Evolutionary conservation across 2,797 vertebrate genomes (phyloP), one percentile per base, ranked within the genome.

Genomic region (Myiotriccus ornatus): DNA sequence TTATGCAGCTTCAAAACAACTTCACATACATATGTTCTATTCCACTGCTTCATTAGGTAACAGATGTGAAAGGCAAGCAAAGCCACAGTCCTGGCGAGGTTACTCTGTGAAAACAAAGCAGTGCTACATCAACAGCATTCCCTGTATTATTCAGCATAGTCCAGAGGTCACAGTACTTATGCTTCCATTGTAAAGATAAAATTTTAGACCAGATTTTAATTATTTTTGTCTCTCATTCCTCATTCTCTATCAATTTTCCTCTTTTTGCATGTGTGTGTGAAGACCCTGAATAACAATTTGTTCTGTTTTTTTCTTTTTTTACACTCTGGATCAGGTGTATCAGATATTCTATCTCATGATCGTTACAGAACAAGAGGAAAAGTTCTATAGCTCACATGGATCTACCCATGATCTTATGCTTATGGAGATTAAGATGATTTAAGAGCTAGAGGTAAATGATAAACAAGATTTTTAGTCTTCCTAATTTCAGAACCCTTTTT

Each of bases 261-360:
- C 13, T 37, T 55, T 75, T 7, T 53, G 2, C 1, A 18, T 6
- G 1, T 35, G 8, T 17, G 0, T 68, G 11, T 14, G 15, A 75
- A 50, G 16, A 13, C 2, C 19, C 19, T 28, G 10, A 67, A 43
- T 7, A 41, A 43, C 11, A 20, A 20, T n/a, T 39, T 18, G 3
- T 20, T 9, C 11, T 11, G 4, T 10, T 23, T 49, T 30, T n/a
- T n/a, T n/a, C n/a, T 9, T n/a, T 46, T 8, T 70, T 10, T 22
- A 14, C 16, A 25, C 3, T 2, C 2, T 21, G 2, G 4, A 6
- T 35, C 10, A 32, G 12, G 3, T 57, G 34, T 32, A 35, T 14
- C 23, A 47, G 23, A 32, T 74, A 35, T 23, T 83, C 18, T 24
- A 19, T 12, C 12, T 14, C 2, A 44, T 19, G 19, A 55, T 32